Evolutionary conservation across 1,140 invertebrate genomes (phyloP).

Genomic region (Caenorhabditis latens): DNA sequence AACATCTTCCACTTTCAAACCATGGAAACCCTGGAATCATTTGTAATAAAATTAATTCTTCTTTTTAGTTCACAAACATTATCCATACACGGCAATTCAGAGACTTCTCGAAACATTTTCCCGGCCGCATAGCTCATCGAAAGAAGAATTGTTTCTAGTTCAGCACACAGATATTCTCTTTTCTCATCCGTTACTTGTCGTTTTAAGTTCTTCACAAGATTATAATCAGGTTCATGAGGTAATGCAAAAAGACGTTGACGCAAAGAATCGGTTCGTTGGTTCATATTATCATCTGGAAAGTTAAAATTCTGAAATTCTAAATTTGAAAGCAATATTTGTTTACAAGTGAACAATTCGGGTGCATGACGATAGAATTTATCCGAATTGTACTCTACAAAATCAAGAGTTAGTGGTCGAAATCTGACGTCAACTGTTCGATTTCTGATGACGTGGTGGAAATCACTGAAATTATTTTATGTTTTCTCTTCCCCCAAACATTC

Average conservation of each 20-base stretch:
- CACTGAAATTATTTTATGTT: not conserved
- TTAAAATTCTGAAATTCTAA: not conserved
- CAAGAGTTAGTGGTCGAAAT: conserved; percentile 57
- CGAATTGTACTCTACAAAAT: conserved; percentile 57
- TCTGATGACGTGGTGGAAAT: conserved; percentile 64
- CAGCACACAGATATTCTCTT: conserved; percentile 2
- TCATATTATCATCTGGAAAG: conserved; percentile 17
- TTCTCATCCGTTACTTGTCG: conserved; percentile 37
- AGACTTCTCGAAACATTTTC: conserved; percentile 31
- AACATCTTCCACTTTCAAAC: conserved; percentile 19
- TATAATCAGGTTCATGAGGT: conserved; percentile 33
- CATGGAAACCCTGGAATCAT: conserved; percentile 10
- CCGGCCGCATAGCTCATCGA: conserved; percentile 43
- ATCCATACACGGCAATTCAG: conserved; percentile 44
- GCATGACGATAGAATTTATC: conserved; percentile 56
- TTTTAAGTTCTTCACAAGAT: conserved; percentile 25
- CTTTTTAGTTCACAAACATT: conserved; percentile 3
- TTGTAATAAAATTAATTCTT: not conserved
- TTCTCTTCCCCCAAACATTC: too few relatives aligned
- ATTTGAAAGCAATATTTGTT: not conserved
- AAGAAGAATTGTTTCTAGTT: conserved; percentile 25
- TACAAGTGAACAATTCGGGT: conserved; percentile 65
- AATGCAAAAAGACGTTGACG: conserved; percentile 28
- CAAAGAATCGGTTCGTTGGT: conserved; percentile 30
- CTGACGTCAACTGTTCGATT: conserved; percentile 59